A percentile compares a stretch with the other conserved stretches of the same genome.
Conservation (phyloP, 2,797 vertebrate species). For the Acomys russatus region DNA sequence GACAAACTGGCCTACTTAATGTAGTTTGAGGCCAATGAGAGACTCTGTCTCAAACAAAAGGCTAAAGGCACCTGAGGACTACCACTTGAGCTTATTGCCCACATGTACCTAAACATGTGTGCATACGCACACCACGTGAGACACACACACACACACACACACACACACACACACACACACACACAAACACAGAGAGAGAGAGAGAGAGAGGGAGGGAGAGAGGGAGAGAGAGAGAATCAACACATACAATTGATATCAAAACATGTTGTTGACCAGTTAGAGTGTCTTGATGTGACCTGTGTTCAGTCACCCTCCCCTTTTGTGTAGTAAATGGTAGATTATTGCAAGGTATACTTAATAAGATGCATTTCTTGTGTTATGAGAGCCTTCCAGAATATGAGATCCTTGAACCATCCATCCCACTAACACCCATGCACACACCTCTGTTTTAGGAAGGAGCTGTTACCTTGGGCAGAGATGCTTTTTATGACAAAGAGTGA, state of each 20-base stretch:
- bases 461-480: neutral
- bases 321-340: neutral
- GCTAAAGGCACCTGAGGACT: neutral
- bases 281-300: neutral
- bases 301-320: neutral
- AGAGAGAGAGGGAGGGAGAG: neutral
- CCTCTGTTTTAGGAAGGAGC: neutral
- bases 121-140: too few relatives aligned
- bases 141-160: neutral
- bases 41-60: neutral
- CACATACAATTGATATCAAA: neutral
- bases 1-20: neutral
- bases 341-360: neutral
- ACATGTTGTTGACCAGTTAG: neutral
- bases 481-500: neutral
- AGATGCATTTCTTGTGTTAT: neutral
- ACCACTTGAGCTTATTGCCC: neutral
- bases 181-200: too few relatives aligned
- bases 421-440: neutral
- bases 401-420: neutral
- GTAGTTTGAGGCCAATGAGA: neutral
- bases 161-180: neutral
- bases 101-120: neutral
- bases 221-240: neutral
- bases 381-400: neutral